Evolutionary conservation across 2,113 vertebrate genomes (phyloP), one percentile per base, ranked within the genome.

Genomic region (Grammatotria lemairii): DNA sequence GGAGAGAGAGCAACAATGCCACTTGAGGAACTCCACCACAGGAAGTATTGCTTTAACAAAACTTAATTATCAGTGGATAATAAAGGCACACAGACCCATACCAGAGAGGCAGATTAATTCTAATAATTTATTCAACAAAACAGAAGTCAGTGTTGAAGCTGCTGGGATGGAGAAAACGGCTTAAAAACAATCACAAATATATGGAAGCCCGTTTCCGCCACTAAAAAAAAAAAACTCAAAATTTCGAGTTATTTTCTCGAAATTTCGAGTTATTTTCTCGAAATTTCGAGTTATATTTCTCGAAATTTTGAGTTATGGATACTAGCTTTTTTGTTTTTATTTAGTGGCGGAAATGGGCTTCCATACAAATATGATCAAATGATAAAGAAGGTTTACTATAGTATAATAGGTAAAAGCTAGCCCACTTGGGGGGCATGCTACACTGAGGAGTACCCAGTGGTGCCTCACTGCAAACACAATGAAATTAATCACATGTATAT

Each of bases 51-150:
- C 60, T 38, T 38, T 21, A 21, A 65, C 33, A 65, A 65, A 65
- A 65, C 60, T n/a, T 65, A 65, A 65, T 65, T 65, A 35, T n/a
- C 60, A 38, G 19, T 65, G 19, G 17, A 65, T 65, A 65, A 65
- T 65, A 65, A 65, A 65, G 60, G 60, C 60, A 38, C 60, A 65
- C 60, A 38, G 19, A n/a, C 33, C 7, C 60, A 5, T 21, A 12
- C 1, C 31, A 8, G 60, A 65, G 60, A 65, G 10, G 60, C 4
- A 65, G 33, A 65, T 12, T 65, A 5, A 65, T 38, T 38, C 17
- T 38, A 38, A 11, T 38, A 11, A 38, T 38, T 65, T 65, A 35
- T 65, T 38, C 28, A 65, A 65, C 19, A 38, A n/a, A 38, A 38
- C 60, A 65, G 19, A n/a, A 63, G 58, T 19, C 31, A 35, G 6